Evolutionary conservation across 1,140 invertebrate species (phyloP).

Genomic region (Daktulosphaira vitifoliae): DNA sequence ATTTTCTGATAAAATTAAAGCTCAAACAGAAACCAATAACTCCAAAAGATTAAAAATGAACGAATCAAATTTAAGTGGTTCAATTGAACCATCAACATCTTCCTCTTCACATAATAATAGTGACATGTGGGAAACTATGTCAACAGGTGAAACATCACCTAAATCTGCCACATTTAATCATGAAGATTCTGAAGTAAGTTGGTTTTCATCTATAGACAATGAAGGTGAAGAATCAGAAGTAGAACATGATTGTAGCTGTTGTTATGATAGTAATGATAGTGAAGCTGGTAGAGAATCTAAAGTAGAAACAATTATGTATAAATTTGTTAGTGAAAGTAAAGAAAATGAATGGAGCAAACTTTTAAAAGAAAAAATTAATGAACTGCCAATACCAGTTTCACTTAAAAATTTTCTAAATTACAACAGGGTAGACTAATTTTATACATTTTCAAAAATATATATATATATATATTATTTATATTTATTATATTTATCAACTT

Average conservation of each 20-base stretch:
- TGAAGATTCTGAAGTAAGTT: not conserved
- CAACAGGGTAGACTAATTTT: not conserved
- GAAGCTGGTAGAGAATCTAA: too few relatives aligned
- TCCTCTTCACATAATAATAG: not conserved
- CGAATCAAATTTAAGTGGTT: too few relatives aligned
- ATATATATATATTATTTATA: too few relatives aligned
- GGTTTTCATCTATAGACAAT: not conserved
- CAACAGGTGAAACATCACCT: not conserved
- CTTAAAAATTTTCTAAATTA: slow-evolving; percentile 5
- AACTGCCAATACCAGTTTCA: not conserved
- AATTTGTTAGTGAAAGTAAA: not conserved
- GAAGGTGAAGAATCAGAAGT: not conserved
- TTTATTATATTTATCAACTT: too few relatives aligned
- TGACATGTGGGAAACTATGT: not conserved
- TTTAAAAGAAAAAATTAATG: slow-evolving; percentile 4
- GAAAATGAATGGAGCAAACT: not conserved
- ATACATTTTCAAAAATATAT: too few relatives aligned
- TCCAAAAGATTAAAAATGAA: slow-evolving; percentile 6
- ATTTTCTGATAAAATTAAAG: not conserved
- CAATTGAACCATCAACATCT: not conserved
- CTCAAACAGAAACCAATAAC: not conserved
- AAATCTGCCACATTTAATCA: not conserved
- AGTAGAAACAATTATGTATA: not conserved
- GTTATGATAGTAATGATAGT: too few relatives aligned
- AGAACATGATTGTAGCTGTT: not conserved